Percentiles rank a stretch among this genome's conserved stretches.
These are phyloP conservation scores for Alauda arvensis DNA, from an alignment of 2,797 vertebrate species.

Conservation along the genomic window DNA sequence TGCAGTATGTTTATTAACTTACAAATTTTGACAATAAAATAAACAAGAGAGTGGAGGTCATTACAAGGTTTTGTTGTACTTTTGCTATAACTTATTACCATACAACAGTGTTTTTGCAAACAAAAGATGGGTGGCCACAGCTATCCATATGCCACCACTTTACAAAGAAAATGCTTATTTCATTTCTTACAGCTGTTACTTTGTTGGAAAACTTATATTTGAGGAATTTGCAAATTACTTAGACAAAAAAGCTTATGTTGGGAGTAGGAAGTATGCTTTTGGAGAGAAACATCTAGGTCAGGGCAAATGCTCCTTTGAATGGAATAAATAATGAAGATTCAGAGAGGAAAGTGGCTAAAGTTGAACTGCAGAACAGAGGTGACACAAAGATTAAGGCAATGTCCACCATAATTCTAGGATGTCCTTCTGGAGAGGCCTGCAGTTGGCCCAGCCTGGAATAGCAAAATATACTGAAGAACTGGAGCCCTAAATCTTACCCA, in stretches of 20 bases:
- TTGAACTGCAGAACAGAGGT: not conserved
- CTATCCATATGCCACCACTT: not conserved
- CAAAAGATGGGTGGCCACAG: not conserved
- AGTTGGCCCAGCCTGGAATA: not conserved
- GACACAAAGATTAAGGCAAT: not conserved
- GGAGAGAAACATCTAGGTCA: not conserved
- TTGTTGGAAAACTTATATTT: not conserved
- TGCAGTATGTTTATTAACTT: not conserved
- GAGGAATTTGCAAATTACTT: not conserved
- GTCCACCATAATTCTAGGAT: not conserved
- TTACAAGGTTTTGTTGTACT: not conserved
- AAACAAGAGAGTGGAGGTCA: not conserved
- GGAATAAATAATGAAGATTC: not conserved
- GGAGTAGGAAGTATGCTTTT: not conserved
- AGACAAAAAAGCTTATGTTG: not conserved
- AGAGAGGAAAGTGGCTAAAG: not conserved
- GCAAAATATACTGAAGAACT: not conserved
- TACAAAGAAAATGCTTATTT: not conserved
- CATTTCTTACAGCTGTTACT: not conserved
- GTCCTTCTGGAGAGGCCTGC: not conserved
- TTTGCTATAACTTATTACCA: not conserved
- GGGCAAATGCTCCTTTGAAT: not conserved
- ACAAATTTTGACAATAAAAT: conserved; percentile 13
- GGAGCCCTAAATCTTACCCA: not conserved
- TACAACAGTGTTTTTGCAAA: not conserved